These are phyloP conservation scores for Rhynchophorus ferrugineus DNA, from an alignment of 1,140 invertebrate genomes.

Conservation along the genomic window DNA sequence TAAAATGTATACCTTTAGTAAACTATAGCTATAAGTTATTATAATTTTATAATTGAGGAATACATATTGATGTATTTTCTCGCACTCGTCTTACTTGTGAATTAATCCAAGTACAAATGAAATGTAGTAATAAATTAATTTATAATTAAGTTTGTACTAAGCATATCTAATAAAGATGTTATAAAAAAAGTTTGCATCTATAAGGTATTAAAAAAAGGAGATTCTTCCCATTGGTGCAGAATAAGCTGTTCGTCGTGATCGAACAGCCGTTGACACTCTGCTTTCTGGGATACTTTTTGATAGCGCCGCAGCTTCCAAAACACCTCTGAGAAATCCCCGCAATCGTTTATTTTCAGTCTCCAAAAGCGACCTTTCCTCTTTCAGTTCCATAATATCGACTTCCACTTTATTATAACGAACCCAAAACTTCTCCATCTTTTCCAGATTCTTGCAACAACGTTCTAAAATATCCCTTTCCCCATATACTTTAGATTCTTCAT, in stretches of 20 bases:
- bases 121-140: no score
- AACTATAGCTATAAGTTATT: no score
- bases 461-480: slow-evolving; percentile 11
- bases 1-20: no score
- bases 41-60: no score
- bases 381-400: slow-evolving; percentile 29
- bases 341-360: slow-evolving; percentile 31
- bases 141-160: no score
- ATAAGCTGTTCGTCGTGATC: slow-evolving; percentile 18
- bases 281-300: slow-evolving; percentile 18
- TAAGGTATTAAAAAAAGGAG: slow-evolving; percentile 7
- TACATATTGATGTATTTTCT: no score
- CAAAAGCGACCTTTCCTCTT: slow-evolving; percentile 26
- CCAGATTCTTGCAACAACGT: slow-evolving; percentile 20
- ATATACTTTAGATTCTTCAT: background rate
- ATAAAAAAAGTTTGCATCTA: no score
- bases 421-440: slow-evolving; percentile 32
- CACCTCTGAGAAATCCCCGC: slow-evolving; percentile 27
- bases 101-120: no score
- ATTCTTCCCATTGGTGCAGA: slow-evolving; percentile 26
- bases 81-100: no score
- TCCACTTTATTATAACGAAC: slow-evolving; percentile 30
- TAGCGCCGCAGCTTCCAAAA: slow-evolving; percentile 32
- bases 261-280: slow-evolving; percentile 19
- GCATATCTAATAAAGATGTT: no score